phyloP scores from a whole-genome alignment of 2,113 vertebrate species.

The Phylloscopus trochilus region DNA sequence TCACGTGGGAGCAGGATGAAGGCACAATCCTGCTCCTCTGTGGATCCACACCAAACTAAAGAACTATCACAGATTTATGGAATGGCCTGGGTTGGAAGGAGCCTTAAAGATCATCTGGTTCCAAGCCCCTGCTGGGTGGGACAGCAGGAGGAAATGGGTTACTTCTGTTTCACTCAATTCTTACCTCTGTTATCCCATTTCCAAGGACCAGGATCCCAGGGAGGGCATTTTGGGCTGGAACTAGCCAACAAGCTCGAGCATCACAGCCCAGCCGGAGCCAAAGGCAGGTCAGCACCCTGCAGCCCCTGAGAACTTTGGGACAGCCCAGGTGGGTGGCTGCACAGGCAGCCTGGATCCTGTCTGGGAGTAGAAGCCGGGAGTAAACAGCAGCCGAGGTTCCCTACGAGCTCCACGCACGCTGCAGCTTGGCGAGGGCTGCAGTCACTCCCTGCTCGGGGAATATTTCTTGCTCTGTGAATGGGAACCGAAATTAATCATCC shows the following conservation, averaged over 20 bases:
- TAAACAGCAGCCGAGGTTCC: slow-evolving; percentile 10
- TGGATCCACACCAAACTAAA: neutral
- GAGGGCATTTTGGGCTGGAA: neutral
- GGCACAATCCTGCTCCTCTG: fast-evolving
- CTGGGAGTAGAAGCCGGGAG: neutral
- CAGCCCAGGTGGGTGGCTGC: neutral
- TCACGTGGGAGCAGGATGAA: fast-evolving
- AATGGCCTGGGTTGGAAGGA: neutral
- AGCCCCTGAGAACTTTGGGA: neutral
- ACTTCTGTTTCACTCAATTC: neutral
- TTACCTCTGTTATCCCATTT: neutral
- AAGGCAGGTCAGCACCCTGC: neutral
- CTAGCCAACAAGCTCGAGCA: neutral
- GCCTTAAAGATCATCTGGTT: neutral
- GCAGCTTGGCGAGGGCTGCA: slow-evolving; percentile 7
- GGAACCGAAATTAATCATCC: slow-evolving; percentile 42
- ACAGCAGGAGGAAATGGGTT: neutral
- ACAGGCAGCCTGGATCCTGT: neutral
- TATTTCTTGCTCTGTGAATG: slow-evolving; percentile 27
- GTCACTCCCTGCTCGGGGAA: neutral
- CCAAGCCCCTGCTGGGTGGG: neutral
- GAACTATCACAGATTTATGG: neutral
- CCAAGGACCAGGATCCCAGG: neutral
- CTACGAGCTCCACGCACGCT: neutral
- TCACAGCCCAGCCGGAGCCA: neutral